Evolutionary conservation across 2,797 vertebrate genomes (phyloP), one percentile per base, ranked within the genome.

Genomic region (Luscinia luscinia): DNA sequence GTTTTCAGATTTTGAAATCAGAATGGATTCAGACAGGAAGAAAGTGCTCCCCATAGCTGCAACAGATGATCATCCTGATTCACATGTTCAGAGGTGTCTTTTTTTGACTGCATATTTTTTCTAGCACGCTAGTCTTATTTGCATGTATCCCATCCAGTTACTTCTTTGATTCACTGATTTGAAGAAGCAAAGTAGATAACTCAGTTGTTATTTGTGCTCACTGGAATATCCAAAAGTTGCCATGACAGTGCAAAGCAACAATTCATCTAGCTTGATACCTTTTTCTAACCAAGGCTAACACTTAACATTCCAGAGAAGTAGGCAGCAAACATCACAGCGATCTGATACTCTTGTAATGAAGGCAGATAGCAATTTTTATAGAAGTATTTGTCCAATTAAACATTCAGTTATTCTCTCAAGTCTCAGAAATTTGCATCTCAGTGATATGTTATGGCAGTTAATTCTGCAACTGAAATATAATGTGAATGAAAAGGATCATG

Each of bases 1-100:
- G 34, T 85, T 97, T 97, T 78, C 96, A 98, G 98, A 98, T 97
- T 98, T 98, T 96, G 96, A 98, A 97, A 95, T 98, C 79, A 95
- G 85, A 96, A 96, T 98, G 93, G 97, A 98, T 95, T 75, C 94
- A 72, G 92, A 95, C 38, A 92, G 87, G 86, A 97, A 73, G 69
- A 95, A 94, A 28, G 95, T 95, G 26, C 84, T 98, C 61, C 93
- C 97, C 36, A 23, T 95, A 92, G 69, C 81, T 64, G 87, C 96
- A 58, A 7, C 41, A 75, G 92, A 97, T 57, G 77, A 59, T 54
- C 19, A 76, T 45, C 61, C 80, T 57, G 84, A 94, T 38, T 55
- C 96, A 51, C 24, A 49, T 73, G 58, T 94, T 73, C 93, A 96
- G 80, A 97, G 98, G 98, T 98, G 52, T 21, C 7, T 90, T 89